Conservation (phyloP, 1,140 invertebrate genomes). For the Euglossa dilemma region DNA sequence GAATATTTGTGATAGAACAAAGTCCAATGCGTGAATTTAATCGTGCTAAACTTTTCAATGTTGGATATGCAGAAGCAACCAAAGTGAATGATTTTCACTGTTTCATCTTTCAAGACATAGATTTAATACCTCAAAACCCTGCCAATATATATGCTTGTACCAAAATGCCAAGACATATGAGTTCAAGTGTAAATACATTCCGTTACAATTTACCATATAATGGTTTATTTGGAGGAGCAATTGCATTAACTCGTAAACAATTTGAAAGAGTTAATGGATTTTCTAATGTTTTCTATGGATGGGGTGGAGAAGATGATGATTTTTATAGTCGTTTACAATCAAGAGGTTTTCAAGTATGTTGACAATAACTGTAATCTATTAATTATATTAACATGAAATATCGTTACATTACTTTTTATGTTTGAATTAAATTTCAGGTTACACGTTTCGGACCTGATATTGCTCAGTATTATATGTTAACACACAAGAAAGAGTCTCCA, state of each 20-base stretch:
- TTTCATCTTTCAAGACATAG: slow-evolving; percentile 97
- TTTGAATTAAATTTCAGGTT: slow-evolving; percentile 78
- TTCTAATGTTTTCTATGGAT: slow-evolving; percentile 94
- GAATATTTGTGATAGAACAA: slow-evolving; percentile 96
- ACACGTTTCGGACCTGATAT: slow-evolving; percentile 88
- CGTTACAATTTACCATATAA: slow-evolving; percentile 90
- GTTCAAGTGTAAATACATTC: slow-evolving; percentile 94
- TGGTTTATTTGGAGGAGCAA: slow-evolving; percentile 89
- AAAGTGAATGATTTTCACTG: slow-evolving; percentile 90
- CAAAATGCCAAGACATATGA: slow-evolving; percentile 94
- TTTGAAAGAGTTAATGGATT: slow-evolving; percentile 94
- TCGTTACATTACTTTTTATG: neutral
- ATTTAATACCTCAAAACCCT: slow-evolving; percentile 94
- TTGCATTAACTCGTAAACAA: slow-evolving; percentile 87
- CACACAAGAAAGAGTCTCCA: slow-evolving; percentile 86
- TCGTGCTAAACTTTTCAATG: slow-evolving; percentile 96
- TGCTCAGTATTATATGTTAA: slow-evolving; percentile 90
- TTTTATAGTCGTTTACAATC: slow-evolving; percentile 85
- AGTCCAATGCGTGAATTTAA: slow-evolving; percentile 91
- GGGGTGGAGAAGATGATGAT: slow-evolving; percentile 96
- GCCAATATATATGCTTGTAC: slow-evolving; percentile 97
- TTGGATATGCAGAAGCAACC: slow-evolving; percentile 91
- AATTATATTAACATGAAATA: neutral
- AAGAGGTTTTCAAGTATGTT: slow-evolving; percentile 75
- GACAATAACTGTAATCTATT: neutral